Evolutionary conservation across 2,113 vertebrate species (phyloP).

Genomic region (Apodemus sylvaticus): DNA sequence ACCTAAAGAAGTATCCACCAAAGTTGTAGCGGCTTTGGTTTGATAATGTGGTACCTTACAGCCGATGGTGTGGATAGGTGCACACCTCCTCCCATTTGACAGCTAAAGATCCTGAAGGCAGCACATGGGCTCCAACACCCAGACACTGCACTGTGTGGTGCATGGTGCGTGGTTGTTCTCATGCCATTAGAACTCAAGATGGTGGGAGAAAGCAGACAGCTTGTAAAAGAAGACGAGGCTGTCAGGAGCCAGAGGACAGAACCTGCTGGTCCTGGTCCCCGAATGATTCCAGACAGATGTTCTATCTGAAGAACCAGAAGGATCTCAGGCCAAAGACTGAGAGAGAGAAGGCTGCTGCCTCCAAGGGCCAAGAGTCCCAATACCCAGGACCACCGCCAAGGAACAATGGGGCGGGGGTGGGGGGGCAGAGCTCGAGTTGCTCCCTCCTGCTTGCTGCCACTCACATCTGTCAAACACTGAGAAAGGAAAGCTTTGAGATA

Average conservation of each 20-base stretch:
- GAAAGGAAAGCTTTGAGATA: not conserved
- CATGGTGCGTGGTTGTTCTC: not conserved
- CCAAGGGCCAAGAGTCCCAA: not conserved
- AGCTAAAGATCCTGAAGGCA: not conserved
- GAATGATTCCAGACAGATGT: not conserved
- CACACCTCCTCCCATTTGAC: not conserved
- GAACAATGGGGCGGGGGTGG: no score
- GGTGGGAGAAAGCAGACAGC: not conserved
- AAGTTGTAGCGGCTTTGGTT: no score
- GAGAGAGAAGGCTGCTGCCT: not conserved
- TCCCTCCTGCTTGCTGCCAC: not conserved
- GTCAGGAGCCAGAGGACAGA: not conserved
- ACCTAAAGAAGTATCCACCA: not conserved
- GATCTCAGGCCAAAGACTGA: not conserved
- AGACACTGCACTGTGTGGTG: not conserved
- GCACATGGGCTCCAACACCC: not conserved
- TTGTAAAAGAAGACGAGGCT: not conserved
- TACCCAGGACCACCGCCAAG: not conserved
- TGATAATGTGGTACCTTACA: no score
- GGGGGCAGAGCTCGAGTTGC: accelerated
- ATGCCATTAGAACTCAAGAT: not conserved
- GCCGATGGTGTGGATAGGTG: not conserved
- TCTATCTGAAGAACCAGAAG: not conserved
- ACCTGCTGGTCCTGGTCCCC: not conserved
- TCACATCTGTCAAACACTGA: not conserved